These are phyloP conservation scores for Berghia stephanieae DNA, from an alignment of 1,140 invertebrate species.

Conservation along the genomic window DNA sequence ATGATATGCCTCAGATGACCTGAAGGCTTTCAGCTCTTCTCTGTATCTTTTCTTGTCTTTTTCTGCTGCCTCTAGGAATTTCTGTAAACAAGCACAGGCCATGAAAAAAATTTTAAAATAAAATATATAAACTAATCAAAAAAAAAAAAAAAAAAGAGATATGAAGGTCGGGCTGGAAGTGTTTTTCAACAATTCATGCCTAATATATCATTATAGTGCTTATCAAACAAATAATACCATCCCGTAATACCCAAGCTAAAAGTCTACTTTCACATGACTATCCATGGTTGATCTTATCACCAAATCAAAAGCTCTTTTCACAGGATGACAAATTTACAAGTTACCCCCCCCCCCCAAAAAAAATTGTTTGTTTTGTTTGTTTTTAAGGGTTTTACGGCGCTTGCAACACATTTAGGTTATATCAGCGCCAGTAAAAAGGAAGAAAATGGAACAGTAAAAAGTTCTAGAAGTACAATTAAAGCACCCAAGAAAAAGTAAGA, in stretches of 20 bases:
- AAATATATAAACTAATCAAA: not conserved
- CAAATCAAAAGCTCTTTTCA: not conserved
- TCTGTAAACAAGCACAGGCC: slow-evolving; percentile 63
- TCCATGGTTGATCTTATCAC: not conserved
- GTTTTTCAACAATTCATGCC: too few relatives aligned
- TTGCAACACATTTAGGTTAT: too few relatives aligned
- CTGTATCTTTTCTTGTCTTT: slow-evolving; percentile 71
- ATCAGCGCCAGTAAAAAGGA: too few relatives aligned
- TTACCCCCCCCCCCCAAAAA: not conserved
- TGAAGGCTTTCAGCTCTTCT: slow-evolving; percentile 71
- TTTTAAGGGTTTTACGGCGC: too few relatives aligned
- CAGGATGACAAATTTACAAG: not conserved
- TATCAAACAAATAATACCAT: not conserved
- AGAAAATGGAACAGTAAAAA: too few relatives aligned
- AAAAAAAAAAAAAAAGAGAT: not conserved
- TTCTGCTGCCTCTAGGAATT: slow-evolving; percentile 71
- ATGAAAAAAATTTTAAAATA: too few relatives aligned
- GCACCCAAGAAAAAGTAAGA: too few relatives aligned
- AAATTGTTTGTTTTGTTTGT: too few relatives aligned
- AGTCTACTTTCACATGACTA: not conserved
- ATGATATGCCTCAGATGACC: slow-evolving; percentile 72
- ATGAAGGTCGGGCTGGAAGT: too few relatives aligned
- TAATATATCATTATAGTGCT: not conserved
- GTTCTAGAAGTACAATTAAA: too few relatives aligned
- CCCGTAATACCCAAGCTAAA: not conserved